phyloP scores from a whole-genome alignment of 2,888 invertebrate species.

The Tachystola acroxantha region DNA sequence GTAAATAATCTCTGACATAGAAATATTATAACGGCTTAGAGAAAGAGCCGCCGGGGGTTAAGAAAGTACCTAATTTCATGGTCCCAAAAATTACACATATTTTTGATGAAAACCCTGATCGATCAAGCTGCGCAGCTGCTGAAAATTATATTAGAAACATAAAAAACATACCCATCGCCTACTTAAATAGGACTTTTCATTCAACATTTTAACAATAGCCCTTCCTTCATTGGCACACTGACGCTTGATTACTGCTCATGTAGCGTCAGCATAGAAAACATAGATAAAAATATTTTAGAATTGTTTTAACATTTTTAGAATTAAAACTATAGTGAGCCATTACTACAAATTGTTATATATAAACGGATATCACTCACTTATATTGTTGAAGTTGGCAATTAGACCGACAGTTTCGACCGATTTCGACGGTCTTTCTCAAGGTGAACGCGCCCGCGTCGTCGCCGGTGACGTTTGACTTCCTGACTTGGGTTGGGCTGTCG shows the following conservation, averaged over 20 bases:
- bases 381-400: no score
- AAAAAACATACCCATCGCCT: slow-evolving; percentile 62
- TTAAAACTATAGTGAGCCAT: no score
- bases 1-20: slow-evolving; percentile 8
- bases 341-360: no score
- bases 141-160: slow-evolving; percentile 67
- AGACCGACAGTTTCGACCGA: no score
- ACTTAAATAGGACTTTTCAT: slow-evolving; percentile 76
- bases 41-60: slow-evolving; percentile 7
- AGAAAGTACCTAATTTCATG: slow-evolving; percentile 61
- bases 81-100: slow-evolving; percentile 46
- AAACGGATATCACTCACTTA: no score
- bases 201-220: slow-evolving; percentile 72
- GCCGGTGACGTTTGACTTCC: no score
- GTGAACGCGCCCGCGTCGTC: no score
- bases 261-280: slow-evolving; percentile 43
- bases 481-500: no score
- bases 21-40: slow-evolving; percentile 5
- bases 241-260: slow-evolving; percentile 65
- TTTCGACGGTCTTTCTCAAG: no score
- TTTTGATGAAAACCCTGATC: slow-evolving; percentile 56
- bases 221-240: slow-evolving; percentile 76
- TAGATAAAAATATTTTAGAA: slow-evolving; percentile 3
- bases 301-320: no score
- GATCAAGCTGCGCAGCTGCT: slow-evolving; percentile 71